A percentile compares a stretch with the other conserved stretches of the same genome.
These are phyloP conservation scores for Pocillopora damicornis DNA, from an alignment of 64 coral and sea anemone species.

Conservation along the genomic window DNA sequence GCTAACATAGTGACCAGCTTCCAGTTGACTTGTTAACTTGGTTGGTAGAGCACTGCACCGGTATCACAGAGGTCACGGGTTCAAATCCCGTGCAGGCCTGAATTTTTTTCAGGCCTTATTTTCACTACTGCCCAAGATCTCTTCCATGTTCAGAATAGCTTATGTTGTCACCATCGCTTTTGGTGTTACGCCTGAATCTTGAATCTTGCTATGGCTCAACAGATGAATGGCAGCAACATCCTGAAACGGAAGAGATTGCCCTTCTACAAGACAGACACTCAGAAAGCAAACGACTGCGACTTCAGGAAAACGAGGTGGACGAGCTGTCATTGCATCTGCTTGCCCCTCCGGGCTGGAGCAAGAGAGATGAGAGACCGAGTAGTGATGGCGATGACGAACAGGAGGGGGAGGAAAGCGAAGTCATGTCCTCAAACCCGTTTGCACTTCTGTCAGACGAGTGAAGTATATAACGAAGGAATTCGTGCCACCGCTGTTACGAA, in stretches of 20 bases:
- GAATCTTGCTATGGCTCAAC: background rate
- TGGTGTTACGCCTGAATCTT: too few relatives aligned
- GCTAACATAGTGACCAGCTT: too few relatives aligned
- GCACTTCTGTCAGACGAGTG: slow-evolving; percentile 50
- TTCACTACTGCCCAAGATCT: too few relatives aligned
- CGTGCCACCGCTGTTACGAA: too few relatives aligned
- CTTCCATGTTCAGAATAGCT: too few relatives aligned
- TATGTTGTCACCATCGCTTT: too few relatives aligned
- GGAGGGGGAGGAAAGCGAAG: slow-evolving; percentile 33
- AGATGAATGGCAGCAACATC: slow-evolving; percentile 53
- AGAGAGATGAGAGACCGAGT: slow-evolving; percentile 19
- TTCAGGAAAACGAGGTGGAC: slow-evolving; percentile 18
- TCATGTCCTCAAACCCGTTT: slow-evolving; percentile 58
- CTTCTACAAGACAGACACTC: slow-evolving; percentile 52
- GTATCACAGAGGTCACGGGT: too few relatives aligned
- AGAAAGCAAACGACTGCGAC: slow-evolving; percentile 15
- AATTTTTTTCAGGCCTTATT: too few relatives aligned
- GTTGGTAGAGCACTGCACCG: too few relatives aligned
- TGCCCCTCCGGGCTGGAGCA: background rate
- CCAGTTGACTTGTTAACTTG: too few relatives aligned
- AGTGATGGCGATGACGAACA: slow-evolving; percentile 38
- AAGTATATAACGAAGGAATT: background rate
- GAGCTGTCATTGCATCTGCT: slow-evolving; percentile 2
- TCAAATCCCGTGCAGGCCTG: too few relatives aligned
- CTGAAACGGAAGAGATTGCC: slow-evolving; percentile 31